Evolutionary conservation across 2,113 vertebrate genomes (phyloP).

Genomic region (Equus quagga): DNA sequence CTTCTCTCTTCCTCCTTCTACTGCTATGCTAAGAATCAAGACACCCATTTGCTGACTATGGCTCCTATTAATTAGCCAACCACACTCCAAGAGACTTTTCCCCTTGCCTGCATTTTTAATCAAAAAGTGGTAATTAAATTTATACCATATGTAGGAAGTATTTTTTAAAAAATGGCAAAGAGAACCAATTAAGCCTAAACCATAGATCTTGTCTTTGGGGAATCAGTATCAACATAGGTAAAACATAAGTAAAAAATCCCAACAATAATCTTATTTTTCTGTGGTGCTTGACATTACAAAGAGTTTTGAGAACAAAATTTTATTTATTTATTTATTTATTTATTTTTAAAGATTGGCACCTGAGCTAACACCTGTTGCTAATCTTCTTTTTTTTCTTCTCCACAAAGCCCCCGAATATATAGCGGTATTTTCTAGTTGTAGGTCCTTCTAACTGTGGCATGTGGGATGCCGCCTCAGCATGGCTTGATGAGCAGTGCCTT

Average conservation of each 20-base stretch:
- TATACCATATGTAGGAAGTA: background rate
- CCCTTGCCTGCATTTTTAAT: background rate
- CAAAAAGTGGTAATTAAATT: background rate
- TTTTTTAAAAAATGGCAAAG: background rate
- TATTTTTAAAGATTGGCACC: too few species aligned
- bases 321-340: background rate
- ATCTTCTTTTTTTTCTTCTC: too few species aligned
- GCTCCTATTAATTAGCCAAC: background rate
- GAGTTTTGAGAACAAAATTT: background rate
- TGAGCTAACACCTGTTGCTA: too few species aligned
- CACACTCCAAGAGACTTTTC: background rate
- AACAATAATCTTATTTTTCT: background rate
- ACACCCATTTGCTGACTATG: background rate
- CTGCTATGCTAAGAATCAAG: background rate
- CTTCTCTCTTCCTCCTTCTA: background rate
- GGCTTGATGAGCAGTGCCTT: too few species aligned
- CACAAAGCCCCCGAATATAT: too few species aligned
- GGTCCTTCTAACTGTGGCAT: too few species aligned
- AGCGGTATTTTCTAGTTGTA: too few species aligned
- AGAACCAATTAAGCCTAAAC: background rate
- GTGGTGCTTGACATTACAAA: background rate
- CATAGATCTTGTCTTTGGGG: background rate
- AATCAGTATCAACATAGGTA: background rate
- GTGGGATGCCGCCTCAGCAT: too few species aligned
- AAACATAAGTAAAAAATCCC: background rate